Evolutionary conservation across 2,797 vertebrate species (phyloP).

Genomic region (Pogoniulus pusillus): DNA sequence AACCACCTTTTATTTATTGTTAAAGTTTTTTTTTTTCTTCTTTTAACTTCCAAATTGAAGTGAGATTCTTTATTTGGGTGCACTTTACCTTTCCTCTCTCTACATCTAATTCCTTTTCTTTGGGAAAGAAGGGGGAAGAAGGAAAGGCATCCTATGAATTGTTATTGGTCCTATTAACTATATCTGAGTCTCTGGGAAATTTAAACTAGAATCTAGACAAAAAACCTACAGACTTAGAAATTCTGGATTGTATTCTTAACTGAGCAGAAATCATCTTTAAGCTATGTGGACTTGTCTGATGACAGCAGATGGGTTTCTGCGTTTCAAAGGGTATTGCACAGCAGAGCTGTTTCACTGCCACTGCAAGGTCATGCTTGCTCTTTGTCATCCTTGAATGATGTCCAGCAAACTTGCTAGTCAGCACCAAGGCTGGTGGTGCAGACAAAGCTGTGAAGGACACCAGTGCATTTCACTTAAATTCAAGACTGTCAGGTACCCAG

Average conservation of each 20-base stretch:
- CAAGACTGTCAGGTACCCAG: not conserved
- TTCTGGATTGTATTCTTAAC: not conserved
- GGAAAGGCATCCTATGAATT: too few relatives aligned
- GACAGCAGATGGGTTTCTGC: not conserved
- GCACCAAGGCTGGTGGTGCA: not conserved
- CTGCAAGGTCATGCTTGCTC: not conserved
- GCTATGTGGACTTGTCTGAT: not conserved
- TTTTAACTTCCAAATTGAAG: too few relatives aligned
- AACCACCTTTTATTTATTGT: too few relatives aligned
- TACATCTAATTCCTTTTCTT: too few relatives aligned
- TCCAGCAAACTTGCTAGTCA: not conserved
- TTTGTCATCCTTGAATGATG: not conserved
- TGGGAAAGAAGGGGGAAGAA: too few relatives aligned
- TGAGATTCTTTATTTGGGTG: too few relatives aligned
- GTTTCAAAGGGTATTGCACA: not conserved
- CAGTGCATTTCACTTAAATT: not conserved
- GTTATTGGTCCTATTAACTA: too few relatives aligned
- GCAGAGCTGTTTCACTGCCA: not conserved
- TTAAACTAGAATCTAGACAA: too few relatives aligned
- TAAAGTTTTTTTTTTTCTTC: too few relatives aligned
- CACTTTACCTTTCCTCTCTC: too few relatives aligned
- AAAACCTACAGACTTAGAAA: not conserved
- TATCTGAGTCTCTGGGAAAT: too few relatives aligned
- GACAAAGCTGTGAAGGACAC: not conserved
- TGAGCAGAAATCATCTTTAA: not conserved